These are phyloP conservation scores for Syndactyla subalaris DNA, from an alignment of 2,797 vertebrate species.

Conservation along the genomic window DNA sequence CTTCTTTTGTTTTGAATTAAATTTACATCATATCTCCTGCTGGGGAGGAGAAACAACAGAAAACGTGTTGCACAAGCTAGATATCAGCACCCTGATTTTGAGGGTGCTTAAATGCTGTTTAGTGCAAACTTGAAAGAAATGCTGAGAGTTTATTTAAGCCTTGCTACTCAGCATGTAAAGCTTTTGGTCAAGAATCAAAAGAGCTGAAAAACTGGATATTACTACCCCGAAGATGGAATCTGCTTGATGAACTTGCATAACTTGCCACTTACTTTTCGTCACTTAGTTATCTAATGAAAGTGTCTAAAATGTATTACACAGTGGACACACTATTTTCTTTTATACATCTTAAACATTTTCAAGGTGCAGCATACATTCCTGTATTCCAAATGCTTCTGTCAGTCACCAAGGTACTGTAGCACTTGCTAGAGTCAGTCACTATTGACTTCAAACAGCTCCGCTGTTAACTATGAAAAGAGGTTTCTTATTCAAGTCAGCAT, in stretches of 20 bases:
- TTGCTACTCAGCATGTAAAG: neutral
- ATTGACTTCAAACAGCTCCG: neutral
- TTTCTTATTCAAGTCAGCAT: neutral
- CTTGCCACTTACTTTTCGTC: neutral
- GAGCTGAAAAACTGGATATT: neutral
- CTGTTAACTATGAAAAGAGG: neutral
- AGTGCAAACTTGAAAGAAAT: neutral
- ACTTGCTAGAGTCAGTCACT: neutral
- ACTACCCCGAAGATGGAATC: neutral
- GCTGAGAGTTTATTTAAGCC: neutral
- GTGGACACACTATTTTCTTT: neutral
- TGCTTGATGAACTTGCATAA: neutral
- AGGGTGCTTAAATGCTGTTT: neutral
- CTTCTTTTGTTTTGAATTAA: conserved; percentile 34
- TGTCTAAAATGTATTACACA: neutral
- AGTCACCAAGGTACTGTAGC: neutral
- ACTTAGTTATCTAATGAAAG: neutral
- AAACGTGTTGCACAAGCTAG: neutral
- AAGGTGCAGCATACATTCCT: neutral
- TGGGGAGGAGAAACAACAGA: neutral
- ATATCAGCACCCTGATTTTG: neutral
- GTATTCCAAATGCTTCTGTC: neutral
- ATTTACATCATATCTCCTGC: neutral
- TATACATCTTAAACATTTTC: neutral
- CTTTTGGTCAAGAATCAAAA: neutral